Evolutionary conservation across 2,113 vertebrate species (phyloP).

Genomic region (Hemiscyllium ocellatum): DNA sequence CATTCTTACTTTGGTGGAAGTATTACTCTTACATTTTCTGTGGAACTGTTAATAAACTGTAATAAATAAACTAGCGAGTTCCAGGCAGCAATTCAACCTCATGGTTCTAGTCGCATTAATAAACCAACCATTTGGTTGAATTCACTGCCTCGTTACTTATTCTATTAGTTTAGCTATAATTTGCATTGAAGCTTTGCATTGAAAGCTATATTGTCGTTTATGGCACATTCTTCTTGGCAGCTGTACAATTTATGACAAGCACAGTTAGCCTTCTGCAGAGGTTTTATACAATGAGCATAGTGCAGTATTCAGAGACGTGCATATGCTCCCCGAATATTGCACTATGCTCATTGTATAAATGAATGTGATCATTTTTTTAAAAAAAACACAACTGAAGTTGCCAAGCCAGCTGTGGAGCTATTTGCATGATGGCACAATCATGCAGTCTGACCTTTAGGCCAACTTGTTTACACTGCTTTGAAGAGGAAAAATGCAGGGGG

Average conservation of each 20-base stretch:
- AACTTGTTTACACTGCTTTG: constrained; percentile 19
- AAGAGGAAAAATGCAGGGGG: neutral
- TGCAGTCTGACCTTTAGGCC: constrained; percentile 26
- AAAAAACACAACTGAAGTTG: neutral
- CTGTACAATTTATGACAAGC: neutral
- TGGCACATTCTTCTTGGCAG: constrained; percentile 1
- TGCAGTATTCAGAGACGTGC: neutral
- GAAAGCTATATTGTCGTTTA: neutral
- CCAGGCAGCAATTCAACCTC: neutral
- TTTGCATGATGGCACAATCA: constrained; percentile 15
- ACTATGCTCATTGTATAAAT: too few relatives aligned
- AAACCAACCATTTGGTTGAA: neutral
- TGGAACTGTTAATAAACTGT: neutral
- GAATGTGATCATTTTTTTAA: neutral
- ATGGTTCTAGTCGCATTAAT: neutral
- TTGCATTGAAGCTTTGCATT: neutral
- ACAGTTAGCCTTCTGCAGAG: constrained; percentile 1
- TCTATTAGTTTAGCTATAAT: neutral
- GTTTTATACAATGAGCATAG: constrained; percentile 21
- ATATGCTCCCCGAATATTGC: neutral
- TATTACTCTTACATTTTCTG: neutral
- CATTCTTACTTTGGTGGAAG: neutral
- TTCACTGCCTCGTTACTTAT: neutral
- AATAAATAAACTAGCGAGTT: neutral
- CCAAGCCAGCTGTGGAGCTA: neutral